Percentiles rank a stretch among this genome's conserved stretches.
phyloP scores from a whole-genome alignment of 2,888 invertebrate species.

The Netelia melanura region DNA sequence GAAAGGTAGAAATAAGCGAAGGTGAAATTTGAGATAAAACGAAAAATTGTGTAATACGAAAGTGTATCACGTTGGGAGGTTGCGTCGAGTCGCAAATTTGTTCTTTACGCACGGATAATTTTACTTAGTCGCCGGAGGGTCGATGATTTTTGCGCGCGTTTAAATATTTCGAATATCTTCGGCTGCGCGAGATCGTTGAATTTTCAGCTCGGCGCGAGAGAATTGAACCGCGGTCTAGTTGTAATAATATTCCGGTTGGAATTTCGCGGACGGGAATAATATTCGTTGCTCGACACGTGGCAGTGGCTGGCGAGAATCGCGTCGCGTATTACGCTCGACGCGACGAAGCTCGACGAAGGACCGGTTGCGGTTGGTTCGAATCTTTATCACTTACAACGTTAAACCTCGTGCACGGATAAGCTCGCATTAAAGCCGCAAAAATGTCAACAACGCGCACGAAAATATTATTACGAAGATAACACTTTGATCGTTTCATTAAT shows the following conservation, averaged over 20 bases:
- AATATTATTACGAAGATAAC: neutral
- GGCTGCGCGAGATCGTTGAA: no score
- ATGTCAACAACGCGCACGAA: constrained; percentile 13
- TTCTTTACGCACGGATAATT: no score
- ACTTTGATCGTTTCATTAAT: neutral
- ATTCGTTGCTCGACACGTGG: constrained; percentile 27
- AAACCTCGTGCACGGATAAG: neutral
- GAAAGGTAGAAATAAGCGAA: neutral
- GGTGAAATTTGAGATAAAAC: neutral
- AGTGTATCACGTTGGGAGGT: neutral
- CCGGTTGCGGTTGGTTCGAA: constrained; percentile 34
- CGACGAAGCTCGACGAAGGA: constrained; percentile 49
- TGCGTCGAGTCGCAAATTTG: no score
- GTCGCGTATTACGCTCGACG: constrained; percentile 33
- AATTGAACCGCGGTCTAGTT: neutral
- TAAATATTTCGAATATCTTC: no score
- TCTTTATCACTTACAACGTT: constrained; percentile 35
- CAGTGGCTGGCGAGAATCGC: constrained; percentile 2
- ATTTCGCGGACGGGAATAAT: constrained; percentile 23
- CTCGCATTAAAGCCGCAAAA: constrained; percentile 21
- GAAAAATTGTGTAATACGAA: neutral
- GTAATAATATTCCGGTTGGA: constrained; percentile 1
- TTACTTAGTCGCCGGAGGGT: no score
- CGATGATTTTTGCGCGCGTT: no score
- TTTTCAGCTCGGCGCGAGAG: neutral